phyloP scores from a whole-genome alignment of 2,113 vertebrate genomes.

The Alethe diademata region DNA sequence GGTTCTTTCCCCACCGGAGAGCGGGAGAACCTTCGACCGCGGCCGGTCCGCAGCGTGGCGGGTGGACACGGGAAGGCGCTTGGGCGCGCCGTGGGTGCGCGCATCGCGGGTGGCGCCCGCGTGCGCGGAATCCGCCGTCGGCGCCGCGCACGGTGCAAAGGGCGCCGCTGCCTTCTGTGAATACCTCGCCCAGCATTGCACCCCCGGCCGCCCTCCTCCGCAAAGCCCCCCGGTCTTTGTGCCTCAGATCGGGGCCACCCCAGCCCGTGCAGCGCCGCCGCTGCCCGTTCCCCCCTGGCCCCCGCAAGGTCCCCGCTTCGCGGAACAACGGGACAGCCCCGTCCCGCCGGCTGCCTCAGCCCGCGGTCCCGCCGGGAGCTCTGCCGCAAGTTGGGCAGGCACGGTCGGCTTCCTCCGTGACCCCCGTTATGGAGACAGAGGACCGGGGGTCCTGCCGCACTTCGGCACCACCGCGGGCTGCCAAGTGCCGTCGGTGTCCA shows the following conservation, averaged over 20 bases:
- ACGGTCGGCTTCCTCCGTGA: background rate
- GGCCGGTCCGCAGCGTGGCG: background rate
- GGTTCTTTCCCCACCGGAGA: background rate
- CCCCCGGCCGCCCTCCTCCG: background rate
- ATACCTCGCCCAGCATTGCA: fast-evolving
- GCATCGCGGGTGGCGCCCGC: background rate
- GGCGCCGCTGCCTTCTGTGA: background rate
- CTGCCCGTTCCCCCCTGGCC: no score
- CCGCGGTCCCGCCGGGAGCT: background rate
- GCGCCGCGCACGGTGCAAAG: background rate
- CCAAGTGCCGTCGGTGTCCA: background rate
- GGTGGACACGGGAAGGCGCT: background rate
- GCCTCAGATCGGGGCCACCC: background rate
- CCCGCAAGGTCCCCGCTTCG: background rate
- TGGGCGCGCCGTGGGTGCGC: background rate
- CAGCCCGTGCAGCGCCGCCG: background rate
- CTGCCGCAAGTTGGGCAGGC: background rate
- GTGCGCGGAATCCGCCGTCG: background rate
- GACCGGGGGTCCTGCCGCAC: background rate
- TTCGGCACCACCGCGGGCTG: no score
- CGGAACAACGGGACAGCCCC: background rate
- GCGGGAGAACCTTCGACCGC: background rate
- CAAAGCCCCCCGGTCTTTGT: background rate
- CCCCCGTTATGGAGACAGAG: background rate
- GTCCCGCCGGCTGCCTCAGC: background rate